Percentiles rank a stretch among this genome's conserved stretches.
Conservation (phyloP, 2,888 invertebrate genomes). For the Sceliomorpha sp. region DNA sequence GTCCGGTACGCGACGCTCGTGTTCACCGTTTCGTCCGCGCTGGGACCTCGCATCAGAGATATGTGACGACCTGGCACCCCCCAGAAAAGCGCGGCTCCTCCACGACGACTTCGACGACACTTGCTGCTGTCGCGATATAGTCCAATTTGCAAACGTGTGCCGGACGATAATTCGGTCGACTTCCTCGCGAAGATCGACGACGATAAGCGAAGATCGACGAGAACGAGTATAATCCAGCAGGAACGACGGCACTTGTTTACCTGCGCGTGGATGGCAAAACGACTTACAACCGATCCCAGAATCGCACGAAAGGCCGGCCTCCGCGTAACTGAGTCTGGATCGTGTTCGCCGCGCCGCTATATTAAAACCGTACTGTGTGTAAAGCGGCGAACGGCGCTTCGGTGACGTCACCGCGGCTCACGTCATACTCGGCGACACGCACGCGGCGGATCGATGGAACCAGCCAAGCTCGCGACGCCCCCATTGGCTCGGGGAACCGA, state of each 20-base stretch:
- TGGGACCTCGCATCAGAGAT: slow-evolving; percentile 2
- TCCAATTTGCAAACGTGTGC: too few relatives aligned
- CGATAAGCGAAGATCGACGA: too few relatives aligned
- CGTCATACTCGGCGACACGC: slow-evolving; percentile 69
- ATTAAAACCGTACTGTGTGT: slow-evolving; percentile 79
- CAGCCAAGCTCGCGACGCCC: slow-evolving; percentile 56
- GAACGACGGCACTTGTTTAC: slow-evolving; percentile 9
- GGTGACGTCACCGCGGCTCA: slow-evolving; percentile 68
- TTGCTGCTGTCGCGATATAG: too few relatives aligned
- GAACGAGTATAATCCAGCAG: slow-evolving; percentile 4
- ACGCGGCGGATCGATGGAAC: slow-evolving; percentile 71
- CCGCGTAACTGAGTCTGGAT: slow-evolving; percentile 78
- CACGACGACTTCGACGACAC: too few relatives aligned
- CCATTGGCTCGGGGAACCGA: slow-evolving; percentile 66
- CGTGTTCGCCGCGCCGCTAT: slow-evolving; percentile 76
- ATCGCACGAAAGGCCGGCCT: slow-evolving; percentile 76
- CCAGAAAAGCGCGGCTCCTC: too few relatives aligned
- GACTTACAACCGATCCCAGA: slow-evolving; percentile 53
- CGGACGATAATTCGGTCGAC: too few relatives aligned
- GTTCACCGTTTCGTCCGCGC: too few relatives aligned
- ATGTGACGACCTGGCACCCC: too few relatives aligned
- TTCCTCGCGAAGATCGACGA: neutral
- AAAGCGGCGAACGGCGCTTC: slow-evolving; percentile 76
- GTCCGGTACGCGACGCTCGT: too few relatives aligned
- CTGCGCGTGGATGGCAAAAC: slow-evolving; percentile 26